Percentiles rank a stretch among this genome's conserved stretches.
Conservation (phyloP, 2,888 invertebrate species). For the Therioaphis trifolii region DNA sequence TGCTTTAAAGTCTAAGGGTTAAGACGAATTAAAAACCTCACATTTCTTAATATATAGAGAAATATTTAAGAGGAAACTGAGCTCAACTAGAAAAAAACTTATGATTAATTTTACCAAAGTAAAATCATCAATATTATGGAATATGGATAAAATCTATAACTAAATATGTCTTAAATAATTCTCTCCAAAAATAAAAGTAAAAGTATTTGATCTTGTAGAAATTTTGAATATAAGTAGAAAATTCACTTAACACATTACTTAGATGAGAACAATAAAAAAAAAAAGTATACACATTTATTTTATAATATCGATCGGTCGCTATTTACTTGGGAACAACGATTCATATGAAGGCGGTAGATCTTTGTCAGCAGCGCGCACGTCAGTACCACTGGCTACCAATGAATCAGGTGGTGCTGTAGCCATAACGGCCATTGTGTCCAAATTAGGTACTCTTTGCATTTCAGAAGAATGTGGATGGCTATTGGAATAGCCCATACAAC, state of each 20-base stretch:
- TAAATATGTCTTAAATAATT: conserved; percentile 51
- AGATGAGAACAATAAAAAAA: conserved; percentile 11
- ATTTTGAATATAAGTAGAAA: background rate
- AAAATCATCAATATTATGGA: conserved; percentile 22
- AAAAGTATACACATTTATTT: background rate
- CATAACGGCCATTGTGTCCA: conserved; percentile 67
- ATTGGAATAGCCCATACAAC: conserved; percentile 67
- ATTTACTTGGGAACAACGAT: conserved; percentile 70
- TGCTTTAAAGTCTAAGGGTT: background rate
- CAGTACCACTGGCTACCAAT: conserved; percentile 63
- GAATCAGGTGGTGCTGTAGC: conserved; percentile 68
- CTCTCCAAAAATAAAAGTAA: conserved; percentile 44
- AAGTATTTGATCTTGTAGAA: conserved; percentile 25
- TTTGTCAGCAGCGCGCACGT: conserved; percentile 69
- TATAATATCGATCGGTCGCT: conserved; percentile 63
- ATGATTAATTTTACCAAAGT: background rate
- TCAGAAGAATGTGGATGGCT: conserved; percentile 65
- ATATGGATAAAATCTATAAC: background rate
- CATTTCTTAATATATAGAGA: background rate
- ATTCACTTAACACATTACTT: background rate
- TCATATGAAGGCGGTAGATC: conserved; percentile 74
- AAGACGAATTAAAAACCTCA: background rate
- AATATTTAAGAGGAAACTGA: background rate
- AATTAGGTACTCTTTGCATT: conserved; percentile 66
- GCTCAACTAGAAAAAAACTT: background rate